Evolutionary conservation across 2,888 invertebrate genomes (phyloP).

Genomic region (Pyrrhia umbra): DNA sequence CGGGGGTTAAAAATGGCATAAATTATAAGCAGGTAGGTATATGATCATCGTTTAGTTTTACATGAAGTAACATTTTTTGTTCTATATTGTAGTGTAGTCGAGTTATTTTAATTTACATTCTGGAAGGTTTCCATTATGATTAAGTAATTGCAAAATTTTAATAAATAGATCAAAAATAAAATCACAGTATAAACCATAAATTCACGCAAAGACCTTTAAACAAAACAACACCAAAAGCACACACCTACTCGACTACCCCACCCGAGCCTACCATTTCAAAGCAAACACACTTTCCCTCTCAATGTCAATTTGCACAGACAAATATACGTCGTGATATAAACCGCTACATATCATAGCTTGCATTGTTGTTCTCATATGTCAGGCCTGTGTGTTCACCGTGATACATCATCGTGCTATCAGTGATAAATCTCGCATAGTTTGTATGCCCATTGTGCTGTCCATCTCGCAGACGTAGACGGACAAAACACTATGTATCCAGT

Average conservation of each 20-base stretch:
- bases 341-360: slow-evolving; percentile 12
- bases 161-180: too few species aligned
- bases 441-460: slow-evolving; percentile 51
- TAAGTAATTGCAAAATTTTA: too few species aligned
- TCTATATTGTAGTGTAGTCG: too few species aligned
- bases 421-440: slow-evolving; percentile 59
- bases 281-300: slow-evolving; percentile 30
- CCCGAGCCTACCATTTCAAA: slow-evolving; percentile 1
- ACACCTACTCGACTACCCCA: neutral
- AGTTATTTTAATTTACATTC: too few species aligned
- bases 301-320: neutral
- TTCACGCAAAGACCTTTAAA: too few species aligned
- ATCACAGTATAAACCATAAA: too few species aligned
- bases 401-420: slow-evolving; percentile 54
- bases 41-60: too few species aligned
- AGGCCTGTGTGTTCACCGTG: slow-evolving; percentile 23
- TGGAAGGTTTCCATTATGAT: too few species aligned
- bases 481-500: slow-evolving; percentile 18
- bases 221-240: neutral
- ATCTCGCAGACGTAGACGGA: slow-evolving; percentile 27
- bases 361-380: slow-evolving; percentile 52
- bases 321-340: neutral
- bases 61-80: too few species aligned
- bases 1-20: neutral
- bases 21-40: too few species aligned